A percentile compares a stretch with the other conserved stretches of the same genome.
Conservation (phyloP, 53 echinoderm and acorn worm species). For the Stichopus horrens region DNA sequence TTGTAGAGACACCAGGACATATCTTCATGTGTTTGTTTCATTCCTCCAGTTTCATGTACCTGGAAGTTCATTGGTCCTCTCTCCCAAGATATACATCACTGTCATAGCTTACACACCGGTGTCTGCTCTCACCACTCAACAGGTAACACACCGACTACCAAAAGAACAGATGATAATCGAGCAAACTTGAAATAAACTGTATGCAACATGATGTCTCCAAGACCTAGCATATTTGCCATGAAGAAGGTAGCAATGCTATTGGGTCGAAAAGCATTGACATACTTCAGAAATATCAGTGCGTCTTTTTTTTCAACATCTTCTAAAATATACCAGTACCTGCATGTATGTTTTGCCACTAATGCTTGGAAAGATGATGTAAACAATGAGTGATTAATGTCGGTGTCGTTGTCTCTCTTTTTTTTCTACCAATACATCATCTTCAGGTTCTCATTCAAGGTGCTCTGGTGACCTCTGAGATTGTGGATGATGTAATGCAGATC, state of each 20-base stretch:
- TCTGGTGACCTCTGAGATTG: conserved; percentile 71
- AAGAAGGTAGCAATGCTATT: no score
- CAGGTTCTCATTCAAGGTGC: conserved; percentile 97
- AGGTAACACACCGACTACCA: conserved; percentile 49
- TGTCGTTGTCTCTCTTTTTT: neutral
- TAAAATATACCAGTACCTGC: no score
- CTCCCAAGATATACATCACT: conserved; percentile 86
- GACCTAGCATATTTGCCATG: no score
- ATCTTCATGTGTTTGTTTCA: neutral
- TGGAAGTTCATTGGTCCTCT: conserved; percentile 67
- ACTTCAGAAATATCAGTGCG: no score
- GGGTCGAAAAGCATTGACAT: no score
- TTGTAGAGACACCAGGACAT: no score
- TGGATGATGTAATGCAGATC: conserved; percentile 67
- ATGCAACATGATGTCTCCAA: no score
- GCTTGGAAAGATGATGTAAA: neutral
- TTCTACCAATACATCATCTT: neutral
- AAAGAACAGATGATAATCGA: neutral
- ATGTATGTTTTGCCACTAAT: neutral
- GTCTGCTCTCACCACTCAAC: conserved; percentile 76
- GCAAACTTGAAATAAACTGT: neutral
- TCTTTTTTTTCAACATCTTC: no score
- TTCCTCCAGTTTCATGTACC: conserved; percentile 78
- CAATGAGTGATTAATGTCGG: no score
- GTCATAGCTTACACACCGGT: conserved; percentile 95